Base-by-base conservation (phyloP, 2,113 vertebrate genomes). In the Eretmochelys imbricata region DNA sequence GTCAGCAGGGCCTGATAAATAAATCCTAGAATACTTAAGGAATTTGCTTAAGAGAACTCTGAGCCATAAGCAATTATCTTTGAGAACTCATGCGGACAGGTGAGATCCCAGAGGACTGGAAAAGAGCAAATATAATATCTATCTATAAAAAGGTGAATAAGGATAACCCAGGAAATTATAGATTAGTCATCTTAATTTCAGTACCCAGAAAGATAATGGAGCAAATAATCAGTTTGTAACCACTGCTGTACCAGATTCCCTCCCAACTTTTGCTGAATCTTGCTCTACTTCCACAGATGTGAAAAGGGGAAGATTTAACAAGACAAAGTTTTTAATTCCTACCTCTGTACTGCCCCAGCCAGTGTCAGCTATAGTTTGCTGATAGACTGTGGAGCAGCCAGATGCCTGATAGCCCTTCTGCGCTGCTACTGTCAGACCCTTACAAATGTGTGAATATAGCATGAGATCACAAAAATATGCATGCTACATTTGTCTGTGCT, bases 401-500 rank as follows among this genome's bases (percentile, higher is more conserved):
- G 96, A 95, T 98, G 96, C 95, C 98, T 96, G 94, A 48, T 91
- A 79, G 89, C 49, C 82, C 93, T 96, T 90, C 54, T 91, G 48
- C 80, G 16, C 69, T 88, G 38, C 57, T 94, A 83, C 90, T 97
- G 94, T 97, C 96, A 97, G 93, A 95, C 87, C 86, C 85, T 90
- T 96, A 94, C 49, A 84, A 92, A 82, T 82, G 91, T 76, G 72
- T 42, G 78, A 94, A 93, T 94, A 88, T 76, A 93, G 93, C 19
- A 3, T 49, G 80, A 93, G 54, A 95, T 59, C 38, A 93, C 69
- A 90, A 94, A 96, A 95, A 59, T 76, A n/a, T 75, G 22, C 90
- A 20, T 84, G 59, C 90, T 38, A 76, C 0, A 0, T 95, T 93
- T 2, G n/a, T 50, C 84, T 97, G 93, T 95, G 75, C 55, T 93